These are phyloP conservation scores for Frieseomelitta varia DNA, from an alignment of 1,140 invertebrate genomes.

Conservation along the genomic window DNA sequence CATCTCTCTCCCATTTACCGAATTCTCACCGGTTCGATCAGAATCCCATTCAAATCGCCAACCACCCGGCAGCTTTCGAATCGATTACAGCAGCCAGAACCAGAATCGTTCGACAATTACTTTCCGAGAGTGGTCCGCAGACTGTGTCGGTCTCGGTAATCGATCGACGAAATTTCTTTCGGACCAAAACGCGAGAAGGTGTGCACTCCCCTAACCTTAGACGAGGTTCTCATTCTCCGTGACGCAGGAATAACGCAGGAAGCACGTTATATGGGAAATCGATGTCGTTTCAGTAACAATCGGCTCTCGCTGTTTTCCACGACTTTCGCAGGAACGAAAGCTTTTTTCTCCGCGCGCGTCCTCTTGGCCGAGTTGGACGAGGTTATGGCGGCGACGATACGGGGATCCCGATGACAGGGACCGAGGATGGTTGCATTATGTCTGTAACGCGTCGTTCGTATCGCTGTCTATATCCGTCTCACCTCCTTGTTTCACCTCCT, in stretches of 20 bases:
- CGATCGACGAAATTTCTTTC: background rate
- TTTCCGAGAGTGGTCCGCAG: background rate
- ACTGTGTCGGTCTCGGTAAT: background rate
- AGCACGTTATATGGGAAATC: background rate
- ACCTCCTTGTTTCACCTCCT: background rate
- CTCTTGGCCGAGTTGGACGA: conserved; percentile 6
- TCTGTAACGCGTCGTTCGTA: conserved; percentile 58
- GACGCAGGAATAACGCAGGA: background rate
- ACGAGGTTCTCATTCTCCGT: too few species aligned
- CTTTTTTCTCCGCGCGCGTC: background rate
- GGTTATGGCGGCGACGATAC: conserved; percentile 29
- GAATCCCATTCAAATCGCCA: background rate
- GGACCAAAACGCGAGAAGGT: too few species aligned
- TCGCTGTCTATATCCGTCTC: conserved; percentile 57
- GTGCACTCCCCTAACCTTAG: too few species aligned
- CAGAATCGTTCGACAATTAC: background rate
- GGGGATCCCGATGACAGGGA: conserved; percentile 36
- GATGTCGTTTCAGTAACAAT: background rate
- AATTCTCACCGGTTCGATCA: background rate
- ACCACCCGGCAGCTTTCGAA: background rate
- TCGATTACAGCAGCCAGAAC: background rate
- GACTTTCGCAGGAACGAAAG: conserved; percentile 3
- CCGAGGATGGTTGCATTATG: conserved; percentile 53
- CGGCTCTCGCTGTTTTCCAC: background rate
- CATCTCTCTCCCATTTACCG: background rate